Conservation (phyloP, 2,888 invertebrate genomes). For the Baronia brevicornis region DNA sequence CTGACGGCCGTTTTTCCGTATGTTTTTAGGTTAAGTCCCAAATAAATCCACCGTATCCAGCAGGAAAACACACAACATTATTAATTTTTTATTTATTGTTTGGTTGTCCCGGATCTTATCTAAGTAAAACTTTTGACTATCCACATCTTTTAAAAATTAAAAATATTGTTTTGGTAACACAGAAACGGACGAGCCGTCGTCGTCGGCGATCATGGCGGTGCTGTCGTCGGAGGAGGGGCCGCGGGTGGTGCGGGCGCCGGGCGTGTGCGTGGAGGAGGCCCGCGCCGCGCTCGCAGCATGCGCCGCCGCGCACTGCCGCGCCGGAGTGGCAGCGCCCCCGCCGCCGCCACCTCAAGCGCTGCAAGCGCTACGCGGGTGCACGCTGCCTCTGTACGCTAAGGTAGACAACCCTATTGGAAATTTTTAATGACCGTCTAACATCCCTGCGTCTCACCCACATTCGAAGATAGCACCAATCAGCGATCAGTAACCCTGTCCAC, state of each 20-base stretch:
- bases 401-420: no score
- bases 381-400: slow-evolving; percentile 82
- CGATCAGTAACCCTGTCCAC: no score
- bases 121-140: no score
- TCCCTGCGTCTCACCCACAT: no score
- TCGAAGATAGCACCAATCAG: no score
- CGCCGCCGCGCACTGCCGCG: slow-evolving; percentile 57
- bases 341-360: slow-evolving; percentile 73
- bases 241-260: slow-evolving; percentile 55
- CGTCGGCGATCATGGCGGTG: slow-evolving; percentile 69
- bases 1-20: no score
- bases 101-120: no score
- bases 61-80: no score
- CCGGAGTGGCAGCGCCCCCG: slow-evolving; percentile 76
- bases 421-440: no score
- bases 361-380: slow-evolving; percentile 78
- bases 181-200: slow-evolving; percentile 64
- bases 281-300: slow-evolving; percentile 54
- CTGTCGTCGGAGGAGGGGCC: slow-evolving; percentile 65
- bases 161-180: slow-evolving; percentile 8
- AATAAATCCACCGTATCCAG: no score
- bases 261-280: slow-evolving; percentile 59
- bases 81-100: no score
- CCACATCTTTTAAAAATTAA: neutral
- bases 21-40: no score